Evolutionary conservation across 2,888 invertebrate genomes (phyloP).

Genomic region (Peribatodes rhomboidaria): DNA sequence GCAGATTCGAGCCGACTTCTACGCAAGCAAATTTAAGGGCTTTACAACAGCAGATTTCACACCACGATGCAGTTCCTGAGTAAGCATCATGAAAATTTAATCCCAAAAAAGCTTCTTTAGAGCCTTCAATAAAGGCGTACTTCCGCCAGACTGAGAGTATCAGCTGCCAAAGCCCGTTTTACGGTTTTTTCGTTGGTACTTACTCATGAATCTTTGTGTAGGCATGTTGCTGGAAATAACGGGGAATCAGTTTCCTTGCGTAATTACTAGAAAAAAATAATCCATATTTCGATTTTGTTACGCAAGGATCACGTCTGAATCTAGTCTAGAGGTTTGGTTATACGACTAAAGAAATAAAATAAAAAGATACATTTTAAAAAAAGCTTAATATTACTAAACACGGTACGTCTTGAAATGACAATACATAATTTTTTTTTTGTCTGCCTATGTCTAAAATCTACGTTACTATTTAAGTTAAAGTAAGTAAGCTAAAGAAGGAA

Average conservation of each 20-base stretch:
- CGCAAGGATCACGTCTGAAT: not conserved
- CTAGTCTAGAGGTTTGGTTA: no score
- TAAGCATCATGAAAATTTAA: conserved; percentile 34
- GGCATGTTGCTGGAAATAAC: conserved; percentile 10
- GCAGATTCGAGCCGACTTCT: not conserved
- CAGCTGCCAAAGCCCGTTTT: conserved; percentile 41
- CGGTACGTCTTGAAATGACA: no score
- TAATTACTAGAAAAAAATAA: not conserved
- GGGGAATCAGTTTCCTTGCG: not conserved
- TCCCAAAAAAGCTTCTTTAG: conserved; percentile 38
- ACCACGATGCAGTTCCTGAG: conserved; percentile 18
- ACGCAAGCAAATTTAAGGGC: not conserved
- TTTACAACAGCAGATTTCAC: conserved; percentile 9
- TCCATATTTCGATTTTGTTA: no score
- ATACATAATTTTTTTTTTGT: no score
- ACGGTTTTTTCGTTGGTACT: conserved; percentile 32
- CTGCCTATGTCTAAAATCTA: no score
- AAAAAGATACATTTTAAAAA: no score
- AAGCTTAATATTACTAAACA: no score
- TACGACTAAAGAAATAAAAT: no score
- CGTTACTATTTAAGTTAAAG: no score
- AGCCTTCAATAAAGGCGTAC: conserved; percentile 29
- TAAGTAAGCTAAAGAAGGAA: no score
- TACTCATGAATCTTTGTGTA: conserved; percentile 39
- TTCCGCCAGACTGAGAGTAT: conserved; percentile 34